phyloP scores from a whole-genome alignment of 2,797 vertebrate species.

The Diglossa cyanea region DNA sequence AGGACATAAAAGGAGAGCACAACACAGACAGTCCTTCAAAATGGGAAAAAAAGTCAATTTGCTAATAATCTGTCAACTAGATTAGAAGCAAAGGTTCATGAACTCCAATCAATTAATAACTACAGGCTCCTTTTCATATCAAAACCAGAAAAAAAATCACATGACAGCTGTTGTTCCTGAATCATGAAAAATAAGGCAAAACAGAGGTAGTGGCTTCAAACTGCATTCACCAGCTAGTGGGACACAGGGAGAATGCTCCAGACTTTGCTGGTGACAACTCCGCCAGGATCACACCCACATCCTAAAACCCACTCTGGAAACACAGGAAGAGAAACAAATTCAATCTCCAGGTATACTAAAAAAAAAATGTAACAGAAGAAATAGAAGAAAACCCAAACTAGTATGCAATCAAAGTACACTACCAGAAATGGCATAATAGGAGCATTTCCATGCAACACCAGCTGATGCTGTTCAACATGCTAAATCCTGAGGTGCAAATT shows the following conservation, averaged over 20 bases:
- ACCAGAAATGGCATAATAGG: not conserved
- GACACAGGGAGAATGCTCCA: not conserved
- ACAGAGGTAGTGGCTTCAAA: not conserved
- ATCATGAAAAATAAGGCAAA: not conserved
- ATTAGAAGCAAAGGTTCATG: constrained; percentile 26
- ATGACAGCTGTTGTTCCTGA: not conserved
- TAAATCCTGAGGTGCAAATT: not conserved
- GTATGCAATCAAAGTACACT: not conserved
- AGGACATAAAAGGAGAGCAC: constrained; percentile 34
- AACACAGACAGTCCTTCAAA: constrained; percentile 32
- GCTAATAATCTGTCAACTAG: constrained; percentile 36
- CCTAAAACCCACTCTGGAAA: not conserved
- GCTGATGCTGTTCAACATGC: not conserved
- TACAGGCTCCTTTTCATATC: constrained; percentile 1
- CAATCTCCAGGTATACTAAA: not conserved
- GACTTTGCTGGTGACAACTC: not conserved
- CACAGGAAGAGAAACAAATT: not conserved
- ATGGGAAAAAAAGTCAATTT: constrained; percentile 11
- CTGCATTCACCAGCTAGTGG: not conserved
- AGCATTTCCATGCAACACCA: not conserved
- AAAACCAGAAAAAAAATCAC: not conserved
- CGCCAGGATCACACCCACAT: not conserved
- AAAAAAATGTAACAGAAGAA: not conserved
- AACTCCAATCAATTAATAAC: constrained; percentile 25
- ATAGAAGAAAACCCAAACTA: not conserved